phyloP scores from a whole-genome alignment of 2,797 vertebrate genomes.

The Microcaecilia unicolor region DNA sequence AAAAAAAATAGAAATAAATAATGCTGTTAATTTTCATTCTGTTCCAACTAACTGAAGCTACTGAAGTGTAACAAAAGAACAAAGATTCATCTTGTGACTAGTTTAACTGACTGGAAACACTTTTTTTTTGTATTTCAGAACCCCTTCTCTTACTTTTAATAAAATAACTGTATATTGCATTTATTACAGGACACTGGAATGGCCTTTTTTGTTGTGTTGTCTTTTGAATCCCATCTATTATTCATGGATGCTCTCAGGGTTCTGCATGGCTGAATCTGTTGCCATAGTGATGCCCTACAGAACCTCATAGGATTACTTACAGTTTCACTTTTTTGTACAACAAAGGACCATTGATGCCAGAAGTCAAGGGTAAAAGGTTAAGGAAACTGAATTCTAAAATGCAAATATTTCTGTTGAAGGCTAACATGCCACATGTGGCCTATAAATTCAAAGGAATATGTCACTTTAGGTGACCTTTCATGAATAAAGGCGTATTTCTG shows the following conservation, averaged over 20 bases:
- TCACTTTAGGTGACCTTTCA: conserved; percentile 39
- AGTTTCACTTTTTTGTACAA: conserved; percentile 63
- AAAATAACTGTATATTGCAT: conserved; percentile 64
- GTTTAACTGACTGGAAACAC: conserved; percentile 35
- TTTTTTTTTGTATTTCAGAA: conserved; percentile 31
- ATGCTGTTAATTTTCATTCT: conserved; percentile 11
- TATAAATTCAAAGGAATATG: conserved; percentile 48
- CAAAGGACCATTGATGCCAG: conserved; percentile 67
- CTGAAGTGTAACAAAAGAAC: conserved; percentile 22
- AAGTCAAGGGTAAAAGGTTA: conserved; percentile 66
- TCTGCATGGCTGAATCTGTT: conserved; percentile 61
- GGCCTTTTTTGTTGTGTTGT: too few relatives aligned
- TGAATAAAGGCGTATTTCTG: too few relatives aligned
- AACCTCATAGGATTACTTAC: conserved; percentile 67
- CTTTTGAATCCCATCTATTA: too few relatives aligned
- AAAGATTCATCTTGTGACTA: conserved; percentile 18
- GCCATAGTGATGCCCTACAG: conserved; percentile 68
- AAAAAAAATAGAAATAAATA: conserved; percentile 6
- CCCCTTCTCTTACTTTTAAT: conserved; percentile 54
- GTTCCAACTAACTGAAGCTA: neutral
- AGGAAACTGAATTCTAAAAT: conserved; percentile 68
- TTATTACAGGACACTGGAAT: conserved; percentile 60
- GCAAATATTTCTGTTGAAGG: conserved; percentile 59
- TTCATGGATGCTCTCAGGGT: conserved; percentile 56
- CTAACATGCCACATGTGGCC: conserved; percentile 35